These are phyloP conservation scores for Drosophila imparisetae DNA, from an alignment of 2,888 invertebrate genomes.

Conservation along the genomic window DNA sequence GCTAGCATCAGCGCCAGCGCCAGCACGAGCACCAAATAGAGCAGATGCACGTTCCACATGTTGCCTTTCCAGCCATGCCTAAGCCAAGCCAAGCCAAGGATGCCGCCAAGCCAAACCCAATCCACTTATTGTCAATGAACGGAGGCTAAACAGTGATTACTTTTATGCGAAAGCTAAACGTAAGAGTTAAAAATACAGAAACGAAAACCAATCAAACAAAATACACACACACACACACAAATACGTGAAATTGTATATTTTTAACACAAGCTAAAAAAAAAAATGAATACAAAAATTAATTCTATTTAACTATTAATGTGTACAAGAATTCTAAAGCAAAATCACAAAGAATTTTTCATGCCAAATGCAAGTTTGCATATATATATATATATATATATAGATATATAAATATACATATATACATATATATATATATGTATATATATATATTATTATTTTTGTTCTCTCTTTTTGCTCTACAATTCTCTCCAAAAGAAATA, in stretches of 20 bases:
- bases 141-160: conserved; percentile 78
- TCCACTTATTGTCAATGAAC: conserved; percentile 77
- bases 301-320: conserved; percentile 53
- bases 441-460: conserved; percentile 17
- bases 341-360: conserved; percentile 64
- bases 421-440: conserved; percentile 25
- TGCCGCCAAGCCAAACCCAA: conserved; percentile 43
- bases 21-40: conserved; percentile 56
- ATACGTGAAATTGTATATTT: conserved; percentile 41
- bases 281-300: neutral
- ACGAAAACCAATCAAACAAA: conserved; percentile 39
- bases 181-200: conserved; percentile 36
- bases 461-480: conserved; percentile 51
- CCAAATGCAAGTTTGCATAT: conserved; percentile 67
- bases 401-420: conserved; percentile 7
- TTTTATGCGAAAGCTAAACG: conserved; percentile 58
- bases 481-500: conserved; percentile 47
- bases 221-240: conserved; percentile 13
- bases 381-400: conserved; percentile 10
- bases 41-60: conserved; percentile 13
- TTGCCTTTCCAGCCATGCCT: conserved; percentile 57
- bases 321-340: conserved; percentile 64
- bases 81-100: conserved; percentile 34
- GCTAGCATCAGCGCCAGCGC: conserved; percentile 46
- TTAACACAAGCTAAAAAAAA: conserved; percentile 35